Conservation (phyloP, 2,113 vertebrate species). For the Heterochromis multidens region DNA sequence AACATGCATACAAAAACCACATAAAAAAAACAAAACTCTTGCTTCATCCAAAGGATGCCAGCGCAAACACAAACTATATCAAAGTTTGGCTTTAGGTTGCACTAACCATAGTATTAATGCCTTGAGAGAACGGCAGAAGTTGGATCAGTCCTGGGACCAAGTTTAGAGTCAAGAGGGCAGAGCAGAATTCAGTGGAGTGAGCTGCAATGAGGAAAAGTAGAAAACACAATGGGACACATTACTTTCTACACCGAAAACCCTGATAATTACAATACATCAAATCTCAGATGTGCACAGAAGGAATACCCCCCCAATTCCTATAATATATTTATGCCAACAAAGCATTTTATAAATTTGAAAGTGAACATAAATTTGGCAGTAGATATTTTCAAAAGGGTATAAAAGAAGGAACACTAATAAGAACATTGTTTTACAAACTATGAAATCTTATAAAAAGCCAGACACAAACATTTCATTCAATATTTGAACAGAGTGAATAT, state of each 20-base stretch:
- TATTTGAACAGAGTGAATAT: not conserved
- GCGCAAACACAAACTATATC: no score
- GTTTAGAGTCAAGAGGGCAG: slow-evolving; percentile 77
- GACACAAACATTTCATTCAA: not conserved
- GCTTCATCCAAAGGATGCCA: not conserved
- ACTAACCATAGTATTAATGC: slow-evolving; percentile 82
- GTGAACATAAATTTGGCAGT: no score
- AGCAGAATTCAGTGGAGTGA: slow-evolving; percentile 78
- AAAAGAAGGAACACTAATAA: no score
- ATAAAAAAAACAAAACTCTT: not conserved
- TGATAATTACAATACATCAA: not conserved
- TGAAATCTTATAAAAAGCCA: not conserved
- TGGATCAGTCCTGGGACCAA: slow-evolving; percentile 82
- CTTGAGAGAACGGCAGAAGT: slow-evolving; percentile 81
- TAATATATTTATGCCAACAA: not conserved
- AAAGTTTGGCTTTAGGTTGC: not conserved
- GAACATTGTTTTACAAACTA: no score
- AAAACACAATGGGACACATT: not conserved
- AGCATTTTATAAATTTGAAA: no score
- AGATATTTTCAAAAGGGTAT: no score
- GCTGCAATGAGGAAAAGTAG: slow-evolving; percentile 64
- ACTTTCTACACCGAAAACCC: not conserved
- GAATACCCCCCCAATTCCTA: not conserved
- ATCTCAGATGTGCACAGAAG: not conserved
- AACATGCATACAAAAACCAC: not conserved